Evolutionary conservation across 2,113 vertebrate genomes (phyloP).

Genomic region (Rana temporaria): DNA sequence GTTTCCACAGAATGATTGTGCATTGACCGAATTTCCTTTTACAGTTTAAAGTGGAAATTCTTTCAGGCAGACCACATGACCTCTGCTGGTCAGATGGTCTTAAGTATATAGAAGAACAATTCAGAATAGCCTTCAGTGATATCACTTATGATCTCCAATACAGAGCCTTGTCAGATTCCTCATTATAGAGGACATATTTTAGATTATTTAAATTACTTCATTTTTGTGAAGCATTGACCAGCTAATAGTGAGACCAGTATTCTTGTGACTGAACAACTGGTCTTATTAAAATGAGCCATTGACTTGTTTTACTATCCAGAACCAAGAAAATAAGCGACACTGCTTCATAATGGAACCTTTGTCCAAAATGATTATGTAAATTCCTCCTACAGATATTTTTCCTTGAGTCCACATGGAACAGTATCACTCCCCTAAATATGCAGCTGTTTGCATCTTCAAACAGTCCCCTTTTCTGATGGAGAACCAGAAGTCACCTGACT

Average conservation of each 20-base stretch:
- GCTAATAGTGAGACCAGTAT: slow-evolving; percentile 7
- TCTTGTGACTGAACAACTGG: slow-evolving; percentile 10
- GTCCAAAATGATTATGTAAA: not conserved
- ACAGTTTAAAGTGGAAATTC: slow-evolving; percentile 18
- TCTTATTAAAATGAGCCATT: not conserved
- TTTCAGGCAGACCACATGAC: slow-evolving; percentile 5
- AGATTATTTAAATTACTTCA: slow-evolving; percentile 32
- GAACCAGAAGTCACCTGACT: no score
- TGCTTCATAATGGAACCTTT: not conserved
- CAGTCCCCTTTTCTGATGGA: no score
- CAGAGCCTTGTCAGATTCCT: not conserved
- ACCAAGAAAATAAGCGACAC: not conserved
- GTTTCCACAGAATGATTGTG: slow-evolving; percentile 3
- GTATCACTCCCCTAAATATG: no score
- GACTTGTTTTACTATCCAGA: slow-evolving; percentile 1
- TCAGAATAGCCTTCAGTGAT: slow-evolving; percentile 1
- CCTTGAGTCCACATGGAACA: not conserved
- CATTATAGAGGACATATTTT: slow-evolving; percentile 23
- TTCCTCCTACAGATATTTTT: not conserved
- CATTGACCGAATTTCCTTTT: slow-evolving; percentile 7
- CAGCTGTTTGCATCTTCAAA: no score
- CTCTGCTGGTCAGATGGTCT: slow-evolving; percentile 2
- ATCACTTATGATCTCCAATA: slow-evolving; percentile 7
- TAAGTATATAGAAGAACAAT: slow-evolving; percentile 9
- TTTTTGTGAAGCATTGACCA: slow-evolving; percentile 32